These are phyloP conservation scores for Melinaea marsaeus DNA, from an alignment of 2,888 invertebrate species.

Conservation along the genomic window DNA sequence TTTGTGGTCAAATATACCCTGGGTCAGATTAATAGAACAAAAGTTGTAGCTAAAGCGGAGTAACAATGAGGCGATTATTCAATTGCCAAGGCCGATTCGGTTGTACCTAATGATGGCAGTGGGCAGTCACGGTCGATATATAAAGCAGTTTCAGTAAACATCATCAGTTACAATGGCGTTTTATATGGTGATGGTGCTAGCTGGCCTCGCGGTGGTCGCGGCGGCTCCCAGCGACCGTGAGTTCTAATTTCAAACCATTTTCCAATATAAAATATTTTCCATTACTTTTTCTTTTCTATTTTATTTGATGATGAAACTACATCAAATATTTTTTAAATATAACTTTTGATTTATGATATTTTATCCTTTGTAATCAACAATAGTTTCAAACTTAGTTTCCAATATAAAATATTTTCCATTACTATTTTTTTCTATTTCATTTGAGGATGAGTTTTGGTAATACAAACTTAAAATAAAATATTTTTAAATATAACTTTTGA, in stretches of 20 bases:
- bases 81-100: slow-evolving; percentile 61
- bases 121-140: slow-evolving; percentile 68
- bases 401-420: too few species aligned
- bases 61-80: slow-evolving; percentile 48
- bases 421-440: too few species aligned
- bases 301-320: too few species aligned
- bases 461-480: too few species aligned
- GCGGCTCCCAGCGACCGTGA: slow-evolving; percentile 63
- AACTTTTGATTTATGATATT: too few species aligned
- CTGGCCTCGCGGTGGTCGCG: slow-evolving; percentile 38
- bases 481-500: too few species aligned
- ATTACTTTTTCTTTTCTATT: too few species aligned
- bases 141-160: slow-evolving; percentile 57
- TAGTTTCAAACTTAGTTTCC: too few species aligned
- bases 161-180: slow-evolving; percentile 47
- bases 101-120: slow-evolving; percentile 60
- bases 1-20: too few species aligned
- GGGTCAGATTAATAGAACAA: background rate
- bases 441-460: too few species aligned
- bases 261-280: background rate
- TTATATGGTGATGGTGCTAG: slow-evolving; percentile 47
- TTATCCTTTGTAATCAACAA: too few species aligned
- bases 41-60: slow-evolving; percentile 14
- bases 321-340: too few species aligned
- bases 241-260: slow-evolving; percentile 37